Evolutionary conservation across 2,113 vertebrate species (phyloP).

Genomic region (Gymnarchus niloticus): DNA sequence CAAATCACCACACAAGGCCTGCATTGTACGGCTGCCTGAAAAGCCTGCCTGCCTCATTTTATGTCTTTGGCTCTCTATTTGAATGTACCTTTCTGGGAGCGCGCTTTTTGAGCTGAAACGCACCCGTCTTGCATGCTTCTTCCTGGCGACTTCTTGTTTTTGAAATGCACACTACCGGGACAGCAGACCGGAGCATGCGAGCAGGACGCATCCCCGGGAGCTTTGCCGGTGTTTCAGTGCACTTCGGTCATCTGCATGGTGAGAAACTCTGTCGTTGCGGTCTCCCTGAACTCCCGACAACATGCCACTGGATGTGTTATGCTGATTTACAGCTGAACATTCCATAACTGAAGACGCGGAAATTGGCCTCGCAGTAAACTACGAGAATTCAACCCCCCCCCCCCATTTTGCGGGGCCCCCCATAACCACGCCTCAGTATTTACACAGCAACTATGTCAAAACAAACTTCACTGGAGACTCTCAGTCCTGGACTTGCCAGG

Average conservation of each 20-base stretch:
- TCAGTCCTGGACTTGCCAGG: neutral
- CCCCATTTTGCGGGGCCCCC: neutral
- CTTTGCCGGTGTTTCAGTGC: slow-evolving; percentile 1
- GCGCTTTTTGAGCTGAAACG: neutral
- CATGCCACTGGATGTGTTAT: slow-evolving; percentile 15
- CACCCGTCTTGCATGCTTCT: too few species aligned
- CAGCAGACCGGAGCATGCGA: neutral
- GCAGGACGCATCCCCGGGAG: slow-evolving; percentile 17
- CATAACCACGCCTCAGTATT: neutral
- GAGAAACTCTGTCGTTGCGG: slow-evolving; percentile 35
- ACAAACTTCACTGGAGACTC: neutral
- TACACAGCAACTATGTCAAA: slow-evolving; percentile 6
- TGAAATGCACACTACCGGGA: too few species aligned
- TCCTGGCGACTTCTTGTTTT: neutral
- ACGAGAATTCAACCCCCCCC: neutral
- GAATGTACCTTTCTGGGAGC: neutral
- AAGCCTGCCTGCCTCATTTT: slow-evolving; percentile 5
- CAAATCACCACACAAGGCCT: slow-evolving; percentile 31
- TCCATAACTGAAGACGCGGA: slow-evolving; percentile 27
- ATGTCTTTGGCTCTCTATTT: neutral
- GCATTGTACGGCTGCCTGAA: slow-evolving; percentile 31
- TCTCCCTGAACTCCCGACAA: slow-evolving; percentile 22
- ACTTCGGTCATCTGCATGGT: slow-evolving; percentile 13
- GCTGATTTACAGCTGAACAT: slow-evolving; percentile 22
- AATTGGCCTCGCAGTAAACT: slow-evolving; percentile 8